Base-by-base conservation (phyloP, 2,797 vertebrate genomes). In the Gymnodraco acuticeps region DNA sequence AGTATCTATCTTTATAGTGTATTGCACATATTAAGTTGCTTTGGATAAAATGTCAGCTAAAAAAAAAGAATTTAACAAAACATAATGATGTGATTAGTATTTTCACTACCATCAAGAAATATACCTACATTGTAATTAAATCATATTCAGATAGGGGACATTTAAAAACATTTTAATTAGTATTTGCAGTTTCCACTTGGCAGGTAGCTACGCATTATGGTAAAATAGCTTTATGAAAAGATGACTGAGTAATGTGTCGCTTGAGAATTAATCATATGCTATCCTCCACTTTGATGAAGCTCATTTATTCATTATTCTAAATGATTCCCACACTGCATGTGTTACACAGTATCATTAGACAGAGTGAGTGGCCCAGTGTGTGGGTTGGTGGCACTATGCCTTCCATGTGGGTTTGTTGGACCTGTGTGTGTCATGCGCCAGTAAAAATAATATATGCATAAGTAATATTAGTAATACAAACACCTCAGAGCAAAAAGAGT, bases 271-370 rank as follows among this genome's bases (percentile, higher is more conserved):
- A 68, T 31, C 10, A 64, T 61, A 11, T n/a, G 45, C 2, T 55
- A 17, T 20, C 61, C 55, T 61, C 15, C 23, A 52, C 31, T 68
- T 46, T 76, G 7, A 65, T 54, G 62, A 15, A 68, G 27, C 20
- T 64, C 8, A 78, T 69, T 58, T 58, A 71, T 75, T 52, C 41
- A 65, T 65, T 65, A 67, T 68, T 48, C n/a, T 64, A 31, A 68
- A 33, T 47, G 5, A 53, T 66, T 54, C 31, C 50, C 38, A 48
- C 43, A 19, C 41, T 56, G 58, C 43, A 50, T 42, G 23, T 64
- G 50, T 20, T 50, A 38, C 38, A 56, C 17, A 33, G 20, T 55
- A 43, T 59, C 69, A 77, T 73, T 45, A 65, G 41, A 56, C 23
- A 15, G 23, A 47, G n/a, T 54, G 54, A 69, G 0, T 51, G 9